Conservation (phyloP, 2,113 vertebrate genomes). For the Notiomystis cincta region DNA sequence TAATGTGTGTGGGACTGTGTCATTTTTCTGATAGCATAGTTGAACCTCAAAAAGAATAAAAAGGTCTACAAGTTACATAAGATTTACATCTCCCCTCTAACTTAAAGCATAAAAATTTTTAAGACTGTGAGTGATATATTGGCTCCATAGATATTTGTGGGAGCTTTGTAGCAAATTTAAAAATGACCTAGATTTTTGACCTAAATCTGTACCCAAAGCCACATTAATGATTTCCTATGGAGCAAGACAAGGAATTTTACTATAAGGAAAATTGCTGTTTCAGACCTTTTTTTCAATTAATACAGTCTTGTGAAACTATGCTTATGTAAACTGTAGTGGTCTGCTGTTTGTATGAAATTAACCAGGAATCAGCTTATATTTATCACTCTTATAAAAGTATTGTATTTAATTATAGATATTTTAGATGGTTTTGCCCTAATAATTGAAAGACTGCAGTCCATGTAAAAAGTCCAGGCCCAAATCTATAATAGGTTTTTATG, state of each 20-base stretch:
- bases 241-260: background rate
- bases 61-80: background rate
- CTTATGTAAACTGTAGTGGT: background rate
- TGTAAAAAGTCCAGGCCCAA: background rate
- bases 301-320: background rate
- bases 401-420: background rate
- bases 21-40: background rate
- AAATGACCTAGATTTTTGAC: background rate
- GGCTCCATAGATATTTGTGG: background rate
- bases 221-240: background rate
- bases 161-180: background rate
- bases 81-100: background rate
- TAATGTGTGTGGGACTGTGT: background rate
- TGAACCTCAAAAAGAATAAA: background rate
- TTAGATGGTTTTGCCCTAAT: background rate
- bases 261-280: background rate
- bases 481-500: background rate
- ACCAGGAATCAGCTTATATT: background rate
- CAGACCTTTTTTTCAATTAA: background rate
- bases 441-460: background rate
- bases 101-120: background rate
- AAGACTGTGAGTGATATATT: background rate
- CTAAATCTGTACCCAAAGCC: background rate
- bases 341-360: background rate
- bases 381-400: background rate